Conservation (phyloP, 2,113 vertebrate genomes). For the Colius striatus region DNA sequence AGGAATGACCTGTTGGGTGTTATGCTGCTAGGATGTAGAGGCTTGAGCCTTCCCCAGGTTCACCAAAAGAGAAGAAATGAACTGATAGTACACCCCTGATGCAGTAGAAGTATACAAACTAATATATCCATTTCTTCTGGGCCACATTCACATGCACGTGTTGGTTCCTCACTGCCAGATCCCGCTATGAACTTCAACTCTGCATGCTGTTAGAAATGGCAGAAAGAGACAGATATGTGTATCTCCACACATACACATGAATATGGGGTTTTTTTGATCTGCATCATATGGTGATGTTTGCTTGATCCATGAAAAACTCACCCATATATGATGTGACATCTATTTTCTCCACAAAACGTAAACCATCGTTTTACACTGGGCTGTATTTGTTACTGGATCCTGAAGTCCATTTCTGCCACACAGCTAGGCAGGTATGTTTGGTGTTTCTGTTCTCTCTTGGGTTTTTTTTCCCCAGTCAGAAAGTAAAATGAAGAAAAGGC, state of each 20-base stretch:
- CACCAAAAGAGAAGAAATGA: neutral
- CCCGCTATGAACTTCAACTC: slow-evolving; percentile 20
- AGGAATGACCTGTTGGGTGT: neutral
- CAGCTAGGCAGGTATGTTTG: neutral
- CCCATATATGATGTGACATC: neutral
- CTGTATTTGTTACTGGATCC: neutral
- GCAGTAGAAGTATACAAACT: neutral
- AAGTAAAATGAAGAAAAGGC: neutral
- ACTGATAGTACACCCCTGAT: neutral
- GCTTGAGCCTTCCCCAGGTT: neutral
- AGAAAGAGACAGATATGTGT: slow-evolving; percentile 36
- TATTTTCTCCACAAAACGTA: neutral
- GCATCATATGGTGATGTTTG: neutral
- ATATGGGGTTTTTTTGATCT: neutral
- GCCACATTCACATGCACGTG: neutral
- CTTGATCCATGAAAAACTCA: neutral
- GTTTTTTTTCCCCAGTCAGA: neutral
- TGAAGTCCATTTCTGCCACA: neutral
- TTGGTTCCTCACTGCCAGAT: slow-evolving; percentile 45
- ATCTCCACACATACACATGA: neutral
- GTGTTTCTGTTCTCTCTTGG: neutral
- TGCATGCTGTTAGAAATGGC: slow-evolving; percentile 4
- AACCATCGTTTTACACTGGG: neutral
- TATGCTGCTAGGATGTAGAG: neutral
- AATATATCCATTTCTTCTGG: slow-evolving; percentile 14